Evolutionary conservation across 2,888 invertebrate genomes (phyloP), one percentile per base, ranked within the genome.

Genomic region (Ennomos fuscantarius): DNA sequence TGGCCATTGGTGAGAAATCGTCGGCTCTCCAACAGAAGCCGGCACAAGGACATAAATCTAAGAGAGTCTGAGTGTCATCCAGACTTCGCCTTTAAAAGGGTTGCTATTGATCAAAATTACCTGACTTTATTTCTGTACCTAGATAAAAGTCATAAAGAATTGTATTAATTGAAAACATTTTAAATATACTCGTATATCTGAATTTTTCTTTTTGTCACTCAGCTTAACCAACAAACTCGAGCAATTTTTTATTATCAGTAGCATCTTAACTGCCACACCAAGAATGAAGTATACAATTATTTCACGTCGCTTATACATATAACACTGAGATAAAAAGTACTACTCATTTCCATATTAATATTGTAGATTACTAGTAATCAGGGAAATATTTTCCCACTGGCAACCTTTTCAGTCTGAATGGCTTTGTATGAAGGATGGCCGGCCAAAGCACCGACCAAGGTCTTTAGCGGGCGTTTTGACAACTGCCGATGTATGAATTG

Each of bases 1-100:
- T 84, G 74, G 69, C 48, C 73, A 76, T 33, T 86, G 86, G 89
- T 89, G 89, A 90, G 88, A 90, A 89, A 79, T 83, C 82, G 79
- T 86, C 80, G 86, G 82, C 86, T 83, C 56, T 35, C 10, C 82
- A 56, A 85, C 89, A 86, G 89, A 83, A 89, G 90, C 89, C 86
- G 89, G 82, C 80, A 79, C 70, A 78, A 72, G 77, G 68, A 79
- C 82, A 91, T 91, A 91, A 91, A 91, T 91, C 91, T 89, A 87
- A 77, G 76, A 35, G 68, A 83, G 73, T 69, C 72, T 66, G 66
- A 71, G 86, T 87, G 88, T 89, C 88, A 78, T 82, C 74, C 76
- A 67, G 72, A 69, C 66, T 72, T 68, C 64, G 9, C 12, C 41
- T 8, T 49, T 50, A 35, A 39, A 8, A 57, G 47, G 34, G 39